Conservation (phyloP, 2,888 invertebrate species). For the Agonopterix subpropinquella region DNA sequence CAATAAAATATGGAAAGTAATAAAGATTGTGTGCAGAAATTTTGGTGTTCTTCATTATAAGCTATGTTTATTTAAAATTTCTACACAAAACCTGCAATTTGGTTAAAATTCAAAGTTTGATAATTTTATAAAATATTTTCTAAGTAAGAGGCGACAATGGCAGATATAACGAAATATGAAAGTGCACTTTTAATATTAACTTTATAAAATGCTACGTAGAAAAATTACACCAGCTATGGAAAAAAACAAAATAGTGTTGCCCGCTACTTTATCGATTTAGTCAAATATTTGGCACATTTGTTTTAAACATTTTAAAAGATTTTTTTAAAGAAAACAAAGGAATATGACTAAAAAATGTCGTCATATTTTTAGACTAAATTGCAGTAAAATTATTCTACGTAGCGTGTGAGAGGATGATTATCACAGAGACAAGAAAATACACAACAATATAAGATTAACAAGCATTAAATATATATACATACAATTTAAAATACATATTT, state of each 20-base stretch:
- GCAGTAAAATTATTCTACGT: constrained; percentile 25
- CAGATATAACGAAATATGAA: constrained; percentile 35
- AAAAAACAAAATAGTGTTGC: neutral
- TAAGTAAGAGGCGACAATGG: constrained; percentile 42
- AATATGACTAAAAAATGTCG: neutral
- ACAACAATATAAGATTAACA: constrained; percentile 16
- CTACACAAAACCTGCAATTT: constrained; percentile 28
- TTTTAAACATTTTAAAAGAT: neutral
- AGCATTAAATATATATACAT: no score
- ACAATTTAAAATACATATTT: no score
- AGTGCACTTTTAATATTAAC: constrained; percentile 42
- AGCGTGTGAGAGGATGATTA: constrained; percentile 36
- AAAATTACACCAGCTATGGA: constrained; percentile 14
- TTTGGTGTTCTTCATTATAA: constrained; percentile 14
- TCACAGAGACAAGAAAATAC: constrained; percentile 38
- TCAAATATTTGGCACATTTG: constrained; percentile 19
- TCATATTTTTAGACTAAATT: neutral
- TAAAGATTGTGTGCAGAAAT: constrained; percentile 38
- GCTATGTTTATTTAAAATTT: neutral
- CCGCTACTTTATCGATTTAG: constrained; percentile 3
- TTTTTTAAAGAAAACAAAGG: neutral
- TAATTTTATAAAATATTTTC: constrained; percentile 21
- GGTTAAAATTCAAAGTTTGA: constrained; percentile 48
- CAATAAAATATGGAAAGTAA: constrained; percentile 45
- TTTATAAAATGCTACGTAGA: constrained; percentile 20